Percentiles rank a stretch among this genome's conserved stretches.
These are phyloP conservation scores for Orchesella flavescens DNA, from an alignment of 2,888 invertebrate species.

Conservation along the genomic window DNA sequence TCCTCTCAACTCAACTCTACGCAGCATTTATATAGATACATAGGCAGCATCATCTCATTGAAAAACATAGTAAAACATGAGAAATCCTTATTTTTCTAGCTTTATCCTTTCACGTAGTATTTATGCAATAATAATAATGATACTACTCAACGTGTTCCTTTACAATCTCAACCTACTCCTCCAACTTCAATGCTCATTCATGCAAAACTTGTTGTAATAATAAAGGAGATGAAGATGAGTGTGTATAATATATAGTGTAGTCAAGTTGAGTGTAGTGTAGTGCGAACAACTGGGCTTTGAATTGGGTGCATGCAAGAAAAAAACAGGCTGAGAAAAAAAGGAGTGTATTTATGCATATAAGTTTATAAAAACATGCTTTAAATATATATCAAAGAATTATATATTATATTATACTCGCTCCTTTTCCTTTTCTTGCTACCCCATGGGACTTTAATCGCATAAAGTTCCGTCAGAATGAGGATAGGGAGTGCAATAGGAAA, in stretches of 20 bases:
- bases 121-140: constrained; percentile 1
- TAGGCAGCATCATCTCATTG: no score
- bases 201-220: background rate
- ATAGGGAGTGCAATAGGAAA: constrained; percentile 26
- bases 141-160: constrained; percentile 10
- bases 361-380: background rate
- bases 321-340: background rate
- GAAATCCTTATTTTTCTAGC: no score
- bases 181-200: background rate
- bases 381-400: no score
- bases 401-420: background rate
- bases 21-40: background rate
- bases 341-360: background rate
- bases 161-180: background rate
- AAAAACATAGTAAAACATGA: no score
- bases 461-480: constrained; percentile 31
- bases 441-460: constrained; percentile 28
- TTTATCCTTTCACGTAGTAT: background rate
- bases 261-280: no score
- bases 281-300: background rate
- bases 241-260: background rate
- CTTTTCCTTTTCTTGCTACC: constrained; percentile 15
- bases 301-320: background rate
- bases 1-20: no score
- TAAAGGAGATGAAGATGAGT: background rate